Evolutionary conservation across 2,888 invertebrate species (phyloP), one percentile per base, ranked within the genome.

Genomic region (Drosophila seclusa): DNA sequence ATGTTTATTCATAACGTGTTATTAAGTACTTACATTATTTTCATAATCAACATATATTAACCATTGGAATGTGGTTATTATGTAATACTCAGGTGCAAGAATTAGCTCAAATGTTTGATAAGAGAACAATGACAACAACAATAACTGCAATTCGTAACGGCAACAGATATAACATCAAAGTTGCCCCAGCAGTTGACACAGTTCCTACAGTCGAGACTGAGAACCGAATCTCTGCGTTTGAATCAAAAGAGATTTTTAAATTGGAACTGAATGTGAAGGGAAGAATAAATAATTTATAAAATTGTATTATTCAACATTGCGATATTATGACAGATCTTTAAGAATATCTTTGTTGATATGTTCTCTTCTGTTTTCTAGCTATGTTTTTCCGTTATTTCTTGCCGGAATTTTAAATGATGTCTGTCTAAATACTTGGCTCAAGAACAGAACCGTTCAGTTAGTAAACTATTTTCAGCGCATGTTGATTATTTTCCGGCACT

Each of bases 391-490:
- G 27, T 7, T 13, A 38, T 34, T 34, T 8, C 32, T 10, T 21
- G 16, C 10, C 16, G 6, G 31, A 16, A 16, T 18, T 11, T 54
- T n/a, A 13, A 27, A n/a, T 38, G 27, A 21, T 34, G 3, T 24
- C 18, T 18, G 53, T 11, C 18, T 34, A 5, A 53, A 53, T 10
- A 34, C 53, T 18, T 24, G 34, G 11, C 24, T 18, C 18, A 27
- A 18, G 11, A 54, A 18, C 11, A 16, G 11, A 54, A 36, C 34
- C 34, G 1, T 24, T 18, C 18, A 36, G 18, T 24, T 24, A 3
- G 2, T 18, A 24, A 54, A n/a, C 24, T 24, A 16, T 80, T 76
- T 60, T 68, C 60, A n/a, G 60, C 70, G 16, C 61, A 59, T 29
- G 76, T 57, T 4, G 58, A 76, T 61, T 76, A 76, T 10, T 31